Evolutionary conservation across 2,797 vertebrate genomes (phyloP), one percentile per base, ranked within the genome.

Genomic region (Valencia hispanica): DNA sequence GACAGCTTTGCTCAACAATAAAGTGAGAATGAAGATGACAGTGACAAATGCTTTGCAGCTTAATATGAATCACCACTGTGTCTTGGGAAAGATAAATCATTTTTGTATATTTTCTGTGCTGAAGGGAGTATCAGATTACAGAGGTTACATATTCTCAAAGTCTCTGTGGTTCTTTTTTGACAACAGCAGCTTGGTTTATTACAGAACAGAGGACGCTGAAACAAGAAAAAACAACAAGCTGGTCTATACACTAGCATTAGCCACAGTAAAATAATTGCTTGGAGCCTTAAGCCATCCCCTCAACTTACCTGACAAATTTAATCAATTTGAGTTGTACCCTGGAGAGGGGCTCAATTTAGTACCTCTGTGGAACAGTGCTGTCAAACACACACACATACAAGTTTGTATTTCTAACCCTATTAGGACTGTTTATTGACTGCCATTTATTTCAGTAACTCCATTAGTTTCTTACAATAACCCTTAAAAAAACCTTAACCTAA

Each of bases 201-300:
- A 72, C 78, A 72, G 78, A 80, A 72, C 51, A 48, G 68, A n/a
- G n/a, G n/a, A 70, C 25, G 68, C 50, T 71, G 72, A 79, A 70
- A 71, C 78, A 83, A 83, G 75, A 72, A 79, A 84, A 65, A 68
- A 68, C 39, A 68, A 45, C 41, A 68, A 27, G 65, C 81, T 78
- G 79, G 87, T 89, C 81, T 92, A 82, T 68, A 85, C 75, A 84
- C 80, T 75, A 30, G 85, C 70, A 87, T 86, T 84, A 82, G 89
- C 83, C 78, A 89, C 84, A 88, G 93, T 91, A 84, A 88, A 92
- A 91, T 92, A 94, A 95, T 94, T 94, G 93, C 93, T 91, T 78
- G 75, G 88, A 80, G 90, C 88, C 89, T 83, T 74, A 71, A 89
- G 86, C 86, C 85, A 84, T 86, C 88, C 83, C 84, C 89, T 90